These are phyloP conservation scores for Ceramica pisi DNA, from an alignment of 2,888 invertebrate species.

Conservation along the genomic window DNA sequence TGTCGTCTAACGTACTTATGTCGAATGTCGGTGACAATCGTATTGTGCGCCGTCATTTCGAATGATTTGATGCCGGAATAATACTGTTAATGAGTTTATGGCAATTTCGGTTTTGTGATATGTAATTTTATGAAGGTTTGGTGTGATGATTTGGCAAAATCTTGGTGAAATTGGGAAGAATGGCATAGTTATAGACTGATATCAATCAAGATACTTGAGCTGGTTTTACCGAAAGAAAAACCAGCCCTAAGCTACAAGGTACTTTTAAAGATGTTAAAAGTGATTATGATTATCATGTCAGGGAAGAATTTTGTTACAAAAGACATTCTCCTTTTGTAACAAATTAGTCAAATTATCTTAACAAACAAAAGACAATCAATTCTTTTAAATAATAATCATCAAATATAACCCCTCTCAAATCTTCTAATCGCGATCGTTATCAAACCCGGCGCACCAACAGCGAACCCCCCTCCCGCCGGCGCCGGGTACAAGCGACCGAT, in stretches of 20 bases:
- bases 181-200: not conserved
- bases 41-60: slow-evolving; percentile 48
- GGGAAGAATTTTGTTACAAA: no score
- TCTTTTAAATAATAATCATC: not conserved
- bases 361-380: no score
- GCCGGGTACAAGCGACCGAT: slow-evolving; percentile 70
- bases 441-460: slow-evolving; percentile 32
- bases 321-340: no score
- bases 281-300: no score
- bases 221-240: not conserved
- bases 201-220: not conserved
- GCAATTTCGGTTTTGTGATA: slow-evolving; percentile 6
- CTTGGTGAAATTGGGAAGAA: not conserved
- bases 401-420: not conserved
- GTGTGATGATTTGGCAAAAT: not conserved
- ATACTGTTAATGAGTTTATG: slow-evolving; percentile 19
- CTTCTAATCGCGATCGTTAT: slow-evolving; percentile 51
- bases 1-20: slow-evolving; percentile 79
- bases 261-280: no score
- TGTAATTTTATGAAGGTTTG: not conserved
- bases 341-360: not conserved
- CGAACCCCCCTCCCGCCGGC: slow-evolving; percentile 28
- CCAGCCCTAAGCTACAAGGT: no score
- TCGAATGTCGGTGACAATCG: slow-evolving; percentile 67
- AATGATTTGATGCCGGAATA: slow-evolving; percentile 49